Evolutionary conservation across 2,113 vertebrate genomes (phyloP), one percentile per base, ranked within the genome.

Genomic region (Laticauda colubrina): DNA sequence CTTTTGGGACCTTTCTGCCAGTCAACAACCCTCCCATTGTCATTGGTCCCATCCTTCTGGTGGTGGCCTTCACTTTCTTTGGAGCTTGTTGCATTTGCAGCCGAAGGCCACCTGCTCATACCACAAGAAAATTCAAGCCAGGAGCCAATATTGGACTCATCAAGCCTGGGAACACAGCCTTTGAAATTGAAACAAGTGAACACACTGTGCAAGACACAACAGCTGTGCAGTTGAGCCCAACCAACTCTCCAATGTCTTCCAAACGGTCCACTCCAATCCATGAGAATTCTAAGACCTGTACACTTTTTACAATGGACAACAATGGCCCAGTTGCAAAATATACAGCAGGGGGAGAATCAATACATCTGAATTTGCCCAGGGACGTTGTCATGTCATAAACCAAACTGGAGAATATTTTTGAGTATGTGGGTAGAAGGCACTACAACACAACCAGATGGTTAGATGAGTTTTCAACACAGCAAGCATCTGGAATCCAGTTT

Each of bases 131-230:
- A 69, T 96, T 96, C 86, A 97, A 98, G 1, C 96, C 97, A 0
- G 97, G 96, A 0, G 97, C 98, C 26, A 98, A 97, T 94, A 98
- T 97, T 59, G 98, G 98, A 0, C 96, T 98, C 91, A 97, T 98
- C 95, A 97, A 96, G 92, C 96, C 97, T n/a, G 98, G 98, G n/a
- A 96, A 96, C 2, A 98, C 98, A 0, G 97, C 98, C 9, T 99
- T 99, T 69, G 99, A 99, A 93, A 98, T 99, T 94, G 99, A 99
- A 96, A 98, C 98, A 29, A 99, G 99, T 0, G 99, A 99, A 93
- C 98, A 99, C 97, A 99, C 98, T 0, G 98, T 99, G 75, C 99
- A 99, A 97, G 99, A 99, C 95, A 99, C 99, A 54, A 99, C 99
- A 0, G 98, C 98, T 0, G 97, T 99, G 85, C 99, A 99, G 97